These are phyloP conservation scores for Penelope pileata DNA, from an alignment of 2,113 vertebrate genomes.

Conservation along the genomic window DNA sequence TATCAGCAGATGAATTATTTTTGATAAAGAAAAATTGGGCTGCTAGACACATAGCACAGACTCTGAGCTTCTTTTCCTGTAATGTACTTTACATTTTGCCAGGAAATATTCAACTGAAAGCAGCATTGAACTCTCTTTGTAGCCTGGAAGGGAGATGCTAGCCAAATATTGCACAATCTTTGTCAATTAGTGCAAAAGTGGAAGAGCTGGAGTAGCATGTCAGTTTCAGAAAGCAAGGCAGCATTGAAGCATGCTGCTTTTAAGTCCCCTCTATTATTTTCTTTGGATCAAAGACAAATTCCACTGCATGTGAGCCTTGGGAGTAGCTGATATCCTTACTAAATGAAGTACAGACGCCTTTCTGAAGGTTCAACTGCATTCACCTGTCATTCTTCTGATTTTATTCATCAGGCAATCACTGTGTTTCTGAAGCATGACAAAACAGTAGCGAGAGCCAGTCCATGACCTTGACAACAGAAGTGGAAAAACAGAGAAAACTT, in stretches of 20 bases:
- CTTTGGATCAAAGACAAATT: slow-evolving; percentile 21
- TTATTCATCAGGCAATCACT: neutral
- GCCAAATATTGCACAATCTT: neutral
- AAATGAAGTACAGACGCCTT: neutral
- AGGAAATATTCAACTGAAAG: neutral
- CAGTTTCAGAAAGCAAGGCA: neutral
- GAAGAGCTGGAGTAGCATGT: neutral
- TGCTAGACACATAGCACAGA: neutral
- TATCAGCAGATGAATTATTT: neutral
- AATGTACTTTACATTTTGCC: neutral
- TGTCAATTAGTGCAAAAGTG: neutral
- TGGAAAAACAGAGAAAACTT: neutral
- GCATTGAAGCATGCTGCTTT: neutral
- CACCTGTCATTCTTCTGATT: neutral
- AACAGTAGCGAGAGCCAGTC: neutral
- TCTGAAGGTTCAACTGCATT: neutral
- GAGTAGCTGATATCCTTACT: neutral
- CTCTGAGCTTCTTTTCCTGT: neutral
- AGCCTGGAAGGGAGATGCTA: neutral
- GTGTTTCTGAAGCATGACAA: neutral
- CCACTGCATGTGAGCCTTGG: neutral
- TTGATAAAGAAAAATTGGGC: neutral
- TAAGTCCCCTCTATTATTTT: neutral
- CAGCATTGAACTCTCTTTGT: neutral
- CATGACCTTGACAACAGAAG: neutral